Conservation (phyloP, 2,888 invertebrate species). For the Watsonalla cultraria region DNA sequence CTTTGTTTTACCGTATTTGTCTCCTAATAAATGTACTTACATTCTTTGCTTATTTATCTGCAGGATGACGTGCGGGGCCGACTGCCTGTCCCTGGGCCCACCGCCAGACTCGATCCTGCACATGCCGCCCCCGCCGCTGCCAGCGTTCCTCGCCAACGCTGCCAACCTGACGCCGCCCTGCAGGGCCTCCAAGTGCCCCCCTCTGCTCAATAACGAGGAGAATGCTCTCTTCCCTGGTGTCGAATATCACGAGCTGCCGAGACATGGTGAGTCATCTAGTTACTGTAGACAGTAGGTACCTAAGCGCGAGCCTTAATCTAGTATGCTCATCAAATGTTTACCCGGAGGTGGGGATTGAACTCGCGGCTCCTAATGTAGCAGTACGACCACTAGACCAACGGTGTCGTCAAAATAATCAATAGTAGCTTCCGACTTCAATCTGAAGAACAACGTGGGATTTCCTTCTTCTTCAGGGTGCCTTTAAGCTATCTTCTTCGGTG, state of each 20-base stretch:
- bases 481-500: too few species aligned
- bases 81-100: constrained; percentile 82
- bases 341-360: too few species aligned
- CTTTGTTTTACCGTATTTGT: too few species aligned
- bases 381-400: too few species aligned
- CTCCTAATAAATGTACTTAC: too few species aligned
- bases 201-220: constrained; percentile 72
- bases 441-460: too few species aligned
- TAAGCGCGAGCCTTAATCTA: not conserved
- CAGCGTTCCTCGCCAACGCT: constrained; percentile 81
- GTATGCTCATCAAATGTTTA: too few species aligned
- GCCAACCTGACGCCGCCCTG: constrained; percentile 82
- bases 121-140: constrained; percentile 92
- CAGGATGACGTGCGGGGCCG: constrained; percentile 79
- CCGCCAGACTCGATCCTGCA: constrained; percentile 90
- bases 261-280: constrained; percentile 78
- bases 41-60: too few species aligned
- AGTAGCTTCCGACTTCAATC: too few species aligned
- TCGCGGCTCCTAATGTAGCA: too few species aligned
- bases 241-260: constrained; percentile 88
- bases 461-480: too few species aligned
- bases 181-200: constrained; percentile 81
- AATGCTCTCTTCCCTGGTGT: constrained; percentile 80
- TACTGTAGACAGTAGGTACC: not conserved
- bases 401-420: too few species aligned